These are phyloP conservation scores for Pyrochroa serraticornis DNA, from an alignment of 2,888 invertebrate species.

Conservation along the genomic window DNA sequence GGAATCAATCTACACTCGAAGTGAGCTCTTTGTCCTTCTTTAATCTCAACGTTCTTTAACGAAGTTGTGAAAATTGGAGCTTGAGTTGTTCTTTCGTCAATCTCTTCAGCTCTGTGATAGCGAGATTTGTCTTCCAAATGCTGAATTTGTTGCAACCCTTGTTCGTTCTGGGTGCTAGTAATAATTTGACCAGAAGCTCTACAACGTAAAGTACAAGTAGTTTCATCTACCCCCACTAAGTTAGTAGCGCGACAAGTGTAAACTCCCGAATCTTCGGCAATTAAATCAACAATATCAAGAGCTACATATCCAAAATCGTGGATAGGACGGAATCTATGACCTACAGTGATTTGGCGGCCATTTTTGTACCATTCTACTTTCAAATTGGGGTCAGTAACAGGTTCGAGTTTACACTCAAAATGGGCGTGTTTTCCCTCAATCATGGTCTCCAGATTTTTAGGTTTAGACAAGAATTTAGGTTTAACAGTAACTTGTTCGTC, in stretches of 20 bases:
- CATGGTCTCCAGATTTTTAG: slow-evolving; percentile 84
- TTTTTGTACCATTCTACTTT: slow-evolving; percentile 98
- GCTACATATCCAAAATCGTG: slow-evolving; percentile 99
- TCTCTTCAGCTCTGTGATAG: slow-evolving; percentile 74
- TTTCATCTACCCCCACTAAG: slow-evolving; percentile 86
- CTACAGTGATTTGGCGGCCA: slow-evolving; percentile 90
- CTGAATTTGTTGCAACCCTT: slow-evolving; percentile 87
- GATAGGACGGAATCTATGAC: slow-evolving; percentile 93
- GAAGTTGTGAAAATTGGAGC: slow-evolving; percentile 94
- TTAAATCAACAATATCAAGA: slow-evolving; percentile 92
- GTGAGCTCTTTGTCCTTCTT: slow-evolving; percentile 93
- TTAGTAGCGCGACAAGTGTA: slow-evolving; percentile 96
- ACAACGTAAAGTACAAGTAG: slow-evolving; percentile 74
- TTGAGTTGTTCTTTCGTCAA: slow-evolving; percentile 86
- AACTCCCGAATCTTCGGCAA: slow-evolving; percentile 92
- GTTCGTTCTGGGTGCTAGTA: slow-evolving; percentile 85
- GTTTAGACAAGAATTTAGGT: slow-evolving; percentile 85
- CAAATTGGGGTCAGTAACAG: slow-evolving; percentile 94
- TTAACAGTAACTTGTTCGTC: slow-evolving; percentile 84
- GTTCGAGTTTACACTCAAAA: slow-evolving; percentile 96
- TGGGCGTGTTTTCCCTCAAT: slow-evolving; percentile 92
- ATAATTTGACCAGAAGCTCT: slow-evolving; percentile 81
- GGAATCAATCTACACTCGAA: slow-evolving; percentile 94
- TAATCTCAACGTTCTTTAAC: slow-evolving; percentile 88
- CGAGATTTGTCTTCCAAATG: slow-evolving; percentile 84